Percentiles rank a stretch among this genome's conserved stretches.
phyloP scores from a whole-genome alignment of 2,888 invertebrate genomes.

The Tetragonisca angustula region DNA sequence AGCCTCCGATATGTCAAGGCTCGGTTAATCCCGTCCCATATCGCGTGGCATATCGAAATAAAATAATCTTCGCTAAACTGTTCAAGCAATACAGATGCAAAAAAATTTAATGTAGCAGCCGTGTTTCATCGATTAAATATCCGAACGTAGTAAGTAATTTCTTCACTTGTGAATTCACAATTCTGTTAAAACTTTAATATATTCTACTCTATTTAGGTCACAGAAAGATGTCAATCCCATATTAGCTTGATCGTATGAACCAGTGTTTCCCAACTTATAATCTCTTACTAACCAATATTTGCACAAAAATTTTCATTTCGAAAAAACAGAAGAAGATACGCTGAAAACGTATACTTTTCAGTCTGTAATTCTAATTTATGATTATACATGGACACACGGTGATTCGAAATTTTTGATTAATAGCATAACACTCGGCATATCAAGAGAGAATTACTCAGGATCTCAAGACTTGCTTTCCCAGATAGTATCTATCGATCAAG shows the following conservation, averaged over 20 bases:
- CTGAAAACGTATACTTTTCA: background rate
- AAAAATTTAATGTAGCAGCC: background rate
- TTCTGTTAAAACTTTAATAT: background rate
- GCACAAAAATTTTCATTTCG: background rate
- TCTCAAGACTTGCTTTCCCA: background rate
- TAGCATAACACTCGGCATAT: background rate
- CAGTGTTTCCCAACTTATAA: background rate
- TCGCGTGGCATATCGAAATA: background rate
- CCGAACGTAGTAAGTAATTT: background rate
- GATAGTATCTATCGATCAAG: background rate
- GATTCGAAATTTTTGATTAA: background rate
- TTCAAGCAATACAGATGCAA: background rate
- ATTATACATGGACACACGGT: background rate
- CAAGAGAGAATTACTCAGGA: background rate
- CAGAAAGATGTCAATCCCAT: constrained; percentile 2
- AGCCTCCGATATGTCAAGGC: constrained; percentile 56
- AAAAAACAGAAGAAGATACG: background rate
- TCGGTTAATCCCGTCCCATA: constrained; percentile 35
- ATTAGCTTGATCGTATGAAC: constrained; percentile 2
- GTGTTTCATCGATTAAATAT: background rate
- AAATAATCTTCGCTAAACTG: background rate
- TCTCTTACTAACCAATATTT: background rate
- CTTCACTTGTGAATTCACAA: background rate
- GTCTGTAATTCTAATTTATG: too few species aligned
- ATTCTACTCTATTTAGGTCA: constrained; percentile 1